Base-by-base conservation (phyloP, 2,888 invertebrate genomes). In the Heliconius erato region DNA sequence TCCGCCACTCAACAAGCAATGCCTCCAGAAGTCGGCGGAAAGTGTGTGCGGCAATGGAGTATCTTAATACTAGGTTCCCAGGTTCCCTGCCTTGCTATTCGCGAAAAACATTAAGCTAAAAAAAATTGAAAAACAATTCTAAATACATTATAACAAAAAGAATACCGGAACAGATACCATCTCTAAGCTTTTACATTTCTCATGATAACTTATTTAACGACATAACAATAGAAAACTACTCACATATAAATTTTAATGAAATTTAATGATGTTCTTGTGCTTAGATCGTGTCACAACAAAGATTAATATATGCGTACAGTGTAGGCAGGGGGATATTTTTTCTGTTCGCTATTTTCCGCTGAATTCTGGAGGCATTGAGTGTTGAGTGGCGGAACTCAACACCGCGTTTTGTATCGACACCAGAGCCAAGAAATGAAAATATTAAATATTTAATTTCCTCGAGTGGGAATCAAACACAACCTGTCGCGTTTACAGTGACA, bases 241-340 rank as follows among this genome's bases (percentile, higher is more conserved):
- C 76, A 16, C 76, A 63, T 76, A 59, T 76, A 76, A 63, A 76
- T 76, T 76, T 76, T 35, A 76, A 76, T 76, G 63, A 76, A 63
- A 26, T 26, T 74, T 74, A 35, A 74, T 26, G 59, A 59, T 26
- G 63, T 23, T 26, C 59, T 59, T 35, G n/a, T n/a, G 59, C 14
- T 35, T 35, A n/a, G 14, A 35, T 63, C 1, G 76, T 63, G 59
- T 76, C 32, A 9, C 63, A 76, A 76, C 76, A 16, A 14, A 59
- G 54, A 74, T 16, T n/a, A 63, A 63, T 54, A 54, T 54, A n/a
- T 11, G n/a, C 49, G 16, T 28, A 49, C 9, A 23, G 28, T 28
- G 28, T 28, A 32, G 23, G 23, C 19, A 23, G 23, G 0, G 23
- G 49, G 35, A 1, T 1, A 35, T 49, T 49, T 49, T 49, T 63